phyloP scores from a whole-genome alignment of 2,113 vertebrate genomes.

The Zapornia atra region DNA sequence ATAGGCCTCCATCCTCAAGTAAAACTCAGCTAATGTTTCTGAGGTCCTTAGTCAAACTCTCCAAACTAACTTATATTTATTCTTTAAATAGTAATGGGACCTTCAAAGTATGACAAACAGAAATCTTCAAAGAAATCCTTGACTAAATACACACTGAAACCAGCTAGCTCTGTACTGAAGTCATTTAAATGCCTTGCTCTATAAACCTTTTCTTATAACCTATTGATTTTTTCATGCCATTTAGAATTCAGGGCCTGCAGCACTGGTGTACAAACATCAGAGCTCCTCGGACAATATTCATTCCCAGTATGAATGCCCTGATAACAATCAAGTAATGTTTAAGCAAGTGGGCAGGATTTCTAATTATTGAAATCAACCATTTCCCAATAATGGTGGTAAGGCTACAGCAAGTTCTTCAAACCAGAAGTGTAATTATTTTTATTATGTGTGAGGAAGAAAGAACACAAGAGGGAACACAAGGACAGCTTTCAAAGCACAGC shows the following conservation, averaged over 20 bases:
- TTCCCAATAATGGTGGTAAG: not conserved
- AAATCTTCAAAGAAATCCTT: not conserved
- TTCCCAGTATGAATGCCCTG: not conserved
- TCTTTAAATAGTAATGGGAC: not conserved
- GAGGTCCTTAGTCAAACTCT: not conserved
- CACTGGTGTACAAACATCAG: not conserved
- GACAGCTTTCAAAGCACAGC: slow-evolving; percentile 22
- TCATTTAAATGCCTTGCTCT: not conserved
- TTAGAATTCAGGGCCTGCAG: not conserved
- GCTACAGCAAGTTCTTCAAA: not conserved
- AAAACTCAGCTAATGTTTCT: not conserved
- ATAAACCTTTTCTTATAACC: not conserved
- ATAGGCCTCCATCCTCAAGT: not conserved
- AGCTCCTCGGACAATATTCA: not conserved
- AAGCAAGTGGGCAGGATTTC: not conserved
- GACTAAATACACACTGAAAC: not conserved
- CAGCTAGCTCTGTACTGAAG: not conserved
- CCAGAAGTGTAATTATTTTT: slow-evolving; percentile 34
- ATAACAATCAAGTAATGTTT: not conserved
- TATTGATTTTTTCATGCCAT: not conserved
- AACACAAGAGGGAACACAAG: slow-evolving; percentile 12
- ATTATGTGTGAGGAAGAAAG: slow-evolving; percentile 44
- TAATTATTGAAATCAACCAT: not conserved
- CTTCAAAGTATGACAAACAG: not conserved
- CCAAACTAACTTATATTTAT: not conserved